phyloP scores from a whole-genome alignment of 2,113 vertebrate species.

The Cebus imitator region DNA sequence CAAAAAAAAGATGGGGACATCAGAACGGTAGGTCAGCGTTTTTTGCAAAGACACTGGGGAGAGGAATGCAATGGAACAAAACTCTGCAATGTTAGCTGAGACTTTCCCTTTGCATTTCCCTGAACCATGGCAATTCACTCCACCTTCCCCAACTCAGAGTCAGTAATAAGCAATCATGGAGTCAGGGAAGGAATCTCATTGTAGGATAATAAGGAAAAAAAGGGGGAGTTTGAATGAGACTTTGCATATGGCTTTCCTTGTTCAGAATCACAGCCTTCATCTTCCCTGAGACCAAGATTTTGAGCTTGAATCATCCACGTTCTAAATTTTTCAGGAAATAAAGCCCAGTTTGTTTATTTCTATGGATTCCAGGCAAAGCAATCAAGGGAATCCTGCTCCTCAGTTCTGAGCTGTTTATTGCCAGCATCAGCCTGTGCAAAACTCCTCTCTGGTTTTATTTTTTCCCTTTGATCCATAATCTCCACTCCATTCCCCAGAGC shows the following conservation, averaged over 20 bases:
- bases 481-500: neutral
- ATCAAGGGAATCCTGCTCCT: neutral
- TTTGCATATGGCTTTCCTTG: neutral
- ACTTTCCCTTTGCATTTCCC: neutral
- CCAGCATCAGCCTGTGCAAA: neutral
- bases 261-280: neutral
- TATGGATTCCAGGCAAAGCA: neutral
- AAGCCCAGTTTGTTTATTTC: neutral
- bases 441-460: neutral
- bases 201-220: neutral
- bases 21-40: neutral
- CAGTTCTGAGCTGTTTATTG: neutral
- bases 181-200: neutral
- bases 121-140: neutral
- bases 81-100: neutral
- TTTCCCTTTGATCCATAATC: neutral
- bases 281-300: neutral
- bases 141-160: neutral
- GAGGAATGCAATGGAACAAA: neutral
- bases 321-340: neutral
- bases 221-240: neutral
- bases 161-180: neutral
- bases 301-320: neutral
- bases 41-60: neutral
- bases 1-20: neutral